These are phyloP conservation scores for Troilus luridus DNA, from an alignment of 2,888 invertebrate species.

Conservation along the genomic window DNA sequence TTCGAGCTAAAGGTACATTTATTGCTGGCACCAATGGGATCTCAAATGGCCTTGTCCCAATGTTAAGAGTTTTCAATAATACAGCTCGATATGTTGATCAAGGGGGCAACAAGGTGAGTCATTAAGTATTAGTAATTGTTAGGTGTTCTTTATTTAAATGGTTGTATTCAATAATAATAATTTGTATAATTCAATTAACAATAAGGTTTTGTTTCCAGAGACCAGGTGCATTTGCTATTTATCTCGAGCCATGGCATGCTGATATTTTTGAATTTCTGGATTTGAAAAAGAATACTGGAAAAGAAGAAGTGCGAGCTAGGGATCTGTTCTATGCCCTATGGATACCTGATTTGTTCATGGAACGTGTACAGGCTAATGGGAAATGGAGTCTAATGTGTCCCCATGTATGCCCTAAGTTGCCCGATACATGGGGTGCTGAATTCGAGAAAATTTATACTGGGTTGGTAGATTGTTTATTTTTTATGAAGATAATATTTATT, in stretches of 20 bases:
- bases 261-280: conserved; percentile 97
- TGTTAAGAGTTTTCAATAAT: conserved; percentile 95
- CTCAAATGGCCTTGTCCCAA: conserved; percentile 96
- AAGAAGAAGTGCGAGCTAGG: conserved; percentile 93
- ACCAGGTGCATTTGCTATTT: conserved; percentile 97
- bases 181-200: not conserved
- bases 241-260: conserved; percentile 99
- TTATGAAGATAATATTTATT: not conserved
- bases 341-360: conserved; percentile 99
- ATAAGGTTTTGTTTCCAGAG: conserved; percentile 71
- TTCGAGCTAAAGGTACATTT: conserved; percentile 90
- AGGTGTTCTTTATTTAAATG: not conserved
- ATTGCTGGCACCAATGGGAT: conserved; percentile 95
- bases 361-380: conserved; percentile 86
- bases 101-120: conserved; percentile 87
- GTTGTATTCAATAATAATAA: not conserved
- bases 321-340: conserved; percentile 97
- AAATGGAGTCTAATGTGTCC: conserved; percentile 99
- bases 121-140: not conserved
- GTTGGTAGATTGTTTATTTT: conserved; percentile 68
- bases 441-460: conserved; percentile 90
- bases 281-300: conserved; percentile 94
- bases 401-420: conserved; percentile 89
- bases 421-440: conserved; percentile 94
- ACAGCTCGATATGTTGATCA: conserved; percentile 98